Conservation (phyloP, 1,140 invertebrate genomes). For the Cephus cinctus region DNA sequence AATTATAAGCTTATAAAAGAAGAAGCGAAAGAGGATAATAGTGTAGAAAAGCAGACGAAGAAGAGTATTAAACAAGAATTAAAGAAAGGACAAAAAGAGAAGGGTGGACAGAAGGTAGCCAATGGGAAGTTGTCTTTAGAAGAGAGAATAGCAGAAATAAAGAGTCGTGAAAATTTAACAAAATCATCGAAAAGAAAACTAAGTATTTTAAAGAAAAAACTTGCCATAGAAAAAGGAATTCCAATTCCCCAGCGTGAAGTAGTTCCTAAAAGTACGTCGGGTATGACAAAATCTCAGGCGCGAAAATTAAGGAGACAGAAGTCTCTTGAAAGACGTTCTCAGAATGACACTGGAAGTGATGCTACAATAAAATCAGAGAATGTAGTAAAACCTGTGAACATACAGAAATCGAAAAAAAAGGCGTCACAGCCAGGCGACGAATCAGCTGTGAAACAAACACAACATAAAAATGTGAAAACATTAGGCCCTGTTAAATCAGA, state of each 20-base stretch:
- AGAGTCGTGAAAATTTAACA: slow-evolving; percentile 16
- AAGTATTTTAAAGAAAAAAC: slow-evolving; percentile 22
- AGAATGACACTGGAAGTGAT: not conserved
- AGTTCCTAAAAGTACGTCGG: too few species aligned
- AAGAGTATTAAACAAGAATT: too few species aligned
- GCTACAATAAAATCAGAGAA: too few species aligned
- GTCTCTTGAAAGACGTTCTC: not conserved
- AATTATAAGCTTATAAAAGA: too few species aligned
- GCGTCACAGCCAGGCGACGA: not conserved
- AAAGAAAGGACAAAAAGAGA: too few species aligned
- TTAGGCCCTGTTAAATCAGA: slow-evolving; percentile 36
- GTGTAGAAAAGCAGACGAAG: too few species aligned
- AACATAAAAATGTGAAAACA: slow-evolving; percentile 25
- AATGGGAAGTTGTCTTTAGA: slow-evolving; percentile 21
- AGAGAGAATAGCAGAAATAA: slow-evolving; percentile 26
- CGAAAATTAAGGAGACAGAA: not conserved
- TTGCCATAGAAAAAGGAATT: slow-evolving; percentile 16
- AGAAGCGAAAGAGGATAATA: too few species aligned
- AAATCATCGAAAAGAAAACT: slow-evolving; percentile 34
- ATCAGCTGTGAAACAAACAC: not conserved
- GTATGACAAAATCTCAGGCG: not conserved
- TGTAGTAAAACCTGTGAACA: not conserved
- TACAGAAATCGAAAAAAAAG: not conserved
- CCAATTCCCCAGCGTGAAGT: too few species aligned
- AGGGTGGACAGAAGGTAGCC: too few species aligned